phyloP scores from a whole-genome alignment of 2,888 invertebrate genomes.

The Erebia palarica region DNA sequence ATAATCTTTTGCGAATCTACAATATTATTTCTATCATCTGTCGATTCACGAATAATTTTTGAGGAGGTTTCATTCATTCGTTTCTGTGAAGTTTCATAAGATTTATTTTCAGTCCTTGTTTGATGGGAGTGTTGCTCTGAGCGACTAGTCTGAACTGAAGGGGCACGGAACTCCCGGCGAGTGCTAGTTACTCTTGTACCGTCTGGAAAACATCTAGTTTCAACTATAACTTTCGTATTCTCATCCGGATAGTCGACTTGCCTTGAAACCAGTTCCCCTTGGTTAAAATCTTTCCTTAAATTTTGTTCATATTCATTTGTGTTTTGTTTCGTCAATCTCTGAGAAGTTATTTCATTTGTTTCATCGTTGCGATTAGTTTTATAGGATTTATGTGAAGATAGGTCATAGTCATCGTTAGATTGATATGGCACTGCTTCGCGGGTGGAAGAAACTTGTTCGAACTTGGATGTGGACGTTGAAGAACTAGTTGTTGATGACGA shows the following conservation, averaged over 20 bases:
- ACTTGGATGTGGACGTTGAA: constrained; percentile 62
- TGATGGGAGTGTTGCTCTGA: constrained; percentile 63
- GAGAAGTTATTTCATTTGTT: constrained; percentile 50
- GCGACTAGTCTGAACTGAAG: constrained; percentile 57
- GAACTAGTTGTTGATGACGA: constrained; percentile 66
- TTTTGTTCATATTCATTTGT: constrained; percentile 54
- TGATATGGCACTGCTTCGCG: constrained; percentile 65
- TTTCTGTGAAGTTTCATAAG: constrained; percentile 55
- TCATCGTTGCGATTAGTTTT: constrained; percentile 58
- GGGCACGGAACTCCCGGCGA: constrained; percentile 83
- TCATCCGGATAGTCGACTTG: constrained; percentile 85
- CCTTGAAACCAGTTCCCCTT: constrained; percentile 80
- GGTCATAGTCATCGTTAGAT: constrained; percentile 58
- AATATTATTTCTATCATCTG: constrained; percentile 55
- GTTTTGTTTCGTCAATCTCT: constrained; percentile 45
- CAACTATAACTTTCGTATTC: constrained; percentile 85
- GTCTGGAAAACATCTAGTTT: constrained; percentile 85
- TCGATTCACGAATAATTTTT: constrained; percentile 52
- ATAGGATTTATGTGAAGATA: constrained; percentile 46
- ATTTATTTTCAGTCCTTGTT: constrained; percentile 58
- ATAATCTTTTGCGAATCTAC: constrained; percentile 66
- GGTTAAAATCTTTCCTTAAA: constrained; percentile 52
- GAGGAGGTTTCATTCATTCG: constrained; percentile 54
- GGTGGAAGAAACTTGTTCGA: constrained; percentile 64
- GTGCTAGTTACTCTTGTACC: constrained; percentile 87